These are phyloP conservation scores for Andrena bucephala DNA, from an alignment of 2,888 invertebrate species.

Conservation along the genomic window DNA sequence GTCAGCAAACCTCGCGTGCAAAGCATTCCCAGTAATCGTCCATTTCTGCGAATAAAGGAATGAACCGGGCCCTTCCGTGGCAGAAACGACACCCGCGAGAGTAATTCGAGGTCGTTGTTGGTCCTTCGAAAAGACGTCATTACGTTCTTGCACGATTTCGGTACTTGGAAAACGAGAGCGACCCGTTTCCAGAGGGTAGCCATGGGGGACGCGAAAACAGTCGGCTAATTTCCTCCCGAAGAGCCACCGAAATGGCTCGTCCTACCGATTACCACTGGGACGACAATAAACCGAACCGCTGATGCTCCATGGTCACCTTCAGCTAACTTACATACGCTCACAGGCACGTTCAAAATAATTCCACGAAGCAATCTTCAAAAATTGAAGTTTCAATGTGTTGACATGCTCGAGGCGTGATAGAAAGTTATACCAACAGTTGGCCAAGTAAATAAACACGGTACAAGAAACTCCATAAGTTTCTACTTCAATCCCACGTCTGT, in stretches of 20 bases:
- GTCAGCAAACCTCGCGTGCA: conserved; percentile 56
- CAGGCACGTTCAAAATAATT: too few species aligned
- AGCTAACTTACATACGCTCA: too few species aligned
- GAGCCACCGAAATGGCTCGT: conserved; percentile 6
- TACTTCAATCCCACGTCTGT: neutral
- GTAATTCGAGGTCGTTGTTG: conserved; percentile 28
- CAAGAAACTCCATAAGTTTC: neutral
- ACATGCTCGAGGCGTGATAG: neutral
- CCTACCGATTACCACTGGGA: conserved; percentile 20
- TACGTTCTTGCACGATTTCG: conserved; percentile 43
- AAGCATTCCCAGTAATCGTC: conserved; percentile 61
- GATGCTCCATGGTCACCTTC: neutral
- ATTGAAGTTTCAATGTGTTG: neutral
- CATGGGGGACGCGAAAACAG: conserved; percentile 12
- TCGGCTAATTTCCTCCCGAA: conserved; percentile 35
- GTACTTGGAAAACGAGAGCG: neutral
- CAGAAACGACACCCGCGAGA: conserved; percentile 51
- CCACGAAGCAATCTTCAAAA: too few species aligned
- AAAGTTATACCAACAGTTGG: neutral
- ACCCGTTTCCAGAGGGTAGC: neutral
- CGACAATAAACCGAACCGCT: conserved; percentile 12
- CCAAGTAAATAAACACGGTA: neutral
- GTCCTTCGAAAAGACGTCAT: conserved; percentile 38
- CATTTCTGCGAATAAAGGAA: conserved; percentile 45
- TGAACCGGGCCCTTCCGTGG: conserved; percentile 3